Percentiles rank a stretch among this genome's conserved stretches.
Evolutionary conservation across 2,797 vertebrate species (phyloP).

Genomic region (Lepus townsendii): DNA sequence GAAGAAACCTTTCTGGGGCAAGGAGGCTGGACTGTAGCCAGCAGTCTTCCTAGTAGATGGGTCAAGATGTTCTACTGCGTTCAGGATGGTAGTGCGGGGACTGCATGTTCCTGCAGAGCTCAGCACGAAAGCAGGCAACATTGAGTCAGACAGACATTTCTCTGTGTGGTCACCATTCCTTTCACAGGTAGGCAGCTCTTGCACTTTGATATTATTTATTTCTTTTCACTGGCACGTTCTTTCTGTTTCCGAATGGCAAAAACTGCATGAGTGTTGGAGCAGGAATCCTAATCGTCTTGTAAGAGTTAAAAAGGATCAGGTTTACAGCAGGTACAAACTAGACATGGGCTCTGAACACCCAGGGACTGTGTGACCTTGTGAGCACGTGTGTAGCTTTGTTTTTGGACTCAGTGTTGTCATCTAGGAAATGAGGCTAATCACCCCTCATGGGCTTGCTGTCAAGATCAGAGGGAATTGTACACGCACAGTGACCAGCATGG

Average conservation of each 20-base stretch:
- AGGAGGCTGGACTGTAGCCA: slow-evolving; percentile 52
- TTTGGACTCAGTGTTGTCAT: background rate
- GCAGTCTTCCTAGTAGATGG: slow-evolving; percentile 41
- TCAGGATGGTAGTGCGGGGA: slow-evolving; percentile 15
- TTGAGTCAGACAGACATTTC: slow-evolving; percentile 34
- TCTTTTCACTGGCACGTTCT: background rate
- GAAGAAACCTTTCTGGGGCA: slow-evolving; percentile 34
- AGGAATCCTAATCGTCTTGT: background rate
- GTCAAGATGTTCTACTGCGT: slow-evolving; percentile 54
- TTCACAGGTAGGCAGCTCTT: background rate
- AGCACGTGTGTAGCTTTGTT: background rate
- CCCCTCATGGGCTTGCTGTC: background rate
- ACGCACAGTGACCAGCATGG: too few species aligned
- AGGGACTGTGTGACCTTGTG: background rate
- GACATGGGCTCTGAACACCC: background rate
- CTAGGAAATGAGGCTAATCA: background rate
- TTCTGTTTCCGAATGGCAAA: background rate
- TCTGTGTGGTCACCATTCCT: background rate
- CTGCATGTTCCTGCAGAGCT: slow-evolving; percentile 24
- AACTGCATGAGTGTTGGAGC: background rate
- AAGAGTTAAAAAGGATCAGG: background rate
- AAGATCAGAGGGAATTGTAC: background rate
- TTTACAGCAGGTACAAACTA: background rate
- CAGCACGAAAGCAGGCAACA: background rate
- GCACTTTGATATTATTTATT: background rate